phyloP scores from a whole-genome alignment of 1,140 invertebrate genomes.

The Hermetia illucens region DNA sequence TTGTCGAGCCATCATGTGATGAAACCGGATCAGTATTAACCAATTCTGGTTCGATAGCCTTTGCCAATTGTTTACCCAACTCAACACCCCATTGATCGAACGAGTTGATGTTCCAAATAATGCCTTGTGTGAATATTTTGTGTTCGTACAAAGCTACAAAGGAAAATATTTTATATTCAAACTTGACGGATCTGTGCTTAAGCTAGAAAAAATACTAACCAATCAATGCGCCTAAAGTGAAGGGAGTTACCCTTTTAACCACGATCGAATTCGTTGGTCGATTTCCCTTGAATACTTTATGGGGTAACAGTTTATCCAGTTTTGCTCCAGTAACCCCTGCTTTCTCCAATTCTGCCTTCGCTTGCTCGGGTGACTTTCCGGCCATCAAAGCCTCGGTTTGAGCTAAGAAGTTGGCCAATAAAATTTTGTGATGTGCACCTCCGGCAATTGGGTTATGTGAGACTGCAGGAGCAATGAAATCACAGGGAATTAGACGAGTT shows the following conservation, averaged over 20 bases:
- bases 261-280: conserved; percentile 95
- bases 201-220: conserved; percentile 40
- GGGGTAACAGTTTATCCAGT: conserved; percentile 71
- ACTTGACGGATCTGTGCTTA: conserved; percentile 1
- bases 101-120: conserved; percentile 99
- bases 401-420: conserved; percentile 94
- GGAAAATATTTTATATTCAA: conserved; percentile 11
- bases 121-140: conserved; percentile 97
- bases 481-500: conserved; percentile 76
- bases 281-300: conserved; percentile 97
- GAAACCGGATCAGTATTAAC: conserved; percentile 41
- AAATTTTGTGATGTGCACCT: conserved; percentile 68
- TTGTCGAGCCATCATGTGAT: conserved; percentile 83
- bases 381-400: conserved; percentile 97
- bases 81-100: conserved; percentile 99
- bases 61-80: conserved; percentile 95
- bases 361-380: conserved; percentile 71
- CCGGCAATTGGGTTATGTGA: conserved; percentile 84
- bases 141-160: conserved; percentile 89
- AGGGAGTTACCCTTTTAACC: conserved; percentile 86
- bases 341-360: conserved; percentile 56
- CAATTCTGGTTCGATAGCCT: conserved; percentile 91
- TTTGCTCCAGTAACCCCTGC: conserved; percentile 55
- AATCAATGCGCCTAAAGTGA: conserved; percentile 89
- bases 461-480: conserved; percentile 89